Percentiles rank a stretch among this genome's conserved stretches.
phyloP scores from a whole-genome alignment of 2,888 invertebrate genomes.

The Epiblema foenella region DNA sequence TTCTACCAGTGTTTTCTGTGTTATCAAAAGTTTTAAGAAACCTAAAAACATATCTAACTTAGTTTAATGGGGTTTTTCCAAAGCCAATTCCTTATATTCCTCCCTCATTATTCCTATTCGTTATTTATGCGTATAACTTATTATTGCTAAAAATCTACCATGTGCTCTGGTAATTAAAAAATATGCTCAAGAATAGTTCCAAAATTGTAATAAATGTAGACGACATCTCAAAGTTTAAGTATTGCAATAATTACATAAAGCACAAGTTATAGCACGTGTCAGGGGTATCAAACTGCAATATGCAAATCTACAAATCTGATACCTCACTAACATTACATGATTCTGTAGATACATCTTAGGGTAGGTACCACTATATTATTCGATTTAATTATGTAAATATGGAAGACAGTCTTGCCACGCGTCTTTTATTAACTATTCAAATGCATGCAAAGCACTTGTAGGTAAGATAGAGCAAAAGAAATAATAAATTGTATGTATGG shows the following conservation, averaged over 20 bases:
- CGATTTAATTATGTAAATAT: conserved; percentile 61
- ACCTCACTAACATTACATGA: conserved; percentile 51
- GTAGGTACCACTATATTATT: conserved; percentile 56
- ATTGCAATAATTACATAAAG: background rate
- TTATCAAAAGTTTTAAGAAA: background rate
- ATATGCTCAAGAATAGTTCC: no score
- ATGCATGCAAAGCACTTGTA: conserved; percentile 76
- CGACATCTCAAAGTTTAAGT: no score
- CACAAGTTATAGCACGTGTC: conserved; percentile 13
- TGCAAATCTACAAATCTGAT: conserved; percentile 52
- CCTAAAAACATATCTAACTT: no score
- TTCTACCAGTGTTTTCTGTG: background rate
- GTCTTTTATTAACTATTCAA: conserved; percentile 69
- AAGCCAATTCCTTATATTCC: no score
- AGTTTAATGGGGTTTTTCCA: no score
- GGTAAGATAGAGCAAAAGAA: conserved; percentile 71
- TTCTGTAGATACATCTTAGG: conserved; percentile 47
- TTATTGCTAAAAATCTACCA: no score
- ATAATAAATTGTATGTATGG: conserved; percentile 74
- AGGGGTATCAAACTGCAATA: conserved; percentile 41
- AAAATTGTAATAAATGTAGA: no score
- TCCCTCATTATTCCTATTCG: no score
- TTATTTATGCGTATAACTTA: no score
- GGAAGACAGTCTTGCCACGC: conserved; percentile 63
- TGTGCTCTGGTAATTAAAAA: background rate